Evolutionary conservation across 2,113 vertebrate species (phyloP).

Genomic region (Benitochromis conjunctus): DNA sequence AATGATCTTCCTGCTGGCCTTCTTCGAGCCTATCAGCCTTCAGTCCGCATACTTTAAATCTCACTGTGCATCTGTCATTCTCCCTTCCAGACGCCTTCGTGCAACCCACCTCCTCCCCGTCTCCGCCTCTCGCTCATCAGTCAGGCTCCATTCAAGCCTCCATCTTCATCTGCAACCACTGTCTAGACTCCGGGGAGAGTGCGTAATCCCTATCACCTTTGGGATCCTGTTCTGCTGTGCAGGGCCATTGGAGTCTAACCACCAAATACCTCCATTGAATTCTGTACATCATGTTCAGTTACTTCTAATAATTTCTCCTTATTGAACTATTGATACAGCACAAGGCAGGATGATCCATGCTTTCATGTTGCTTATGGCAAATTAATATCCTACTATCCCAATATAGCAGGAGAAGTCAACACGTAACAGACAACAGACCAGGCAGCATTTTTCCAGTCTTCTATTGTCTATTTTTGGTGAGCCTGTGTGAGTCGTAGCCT

Average conservation of each 20-base stretch:
- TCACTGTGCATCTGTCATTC: background rate
- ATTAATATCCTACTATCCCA: background rate
- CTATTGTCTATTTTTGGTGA: background rate
- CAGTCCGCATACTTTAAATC: too few relatives aligned
- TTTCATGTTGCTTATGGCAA: background rate
- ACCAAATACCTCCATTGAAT: background rate
- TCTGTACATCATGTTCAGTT: background rate
- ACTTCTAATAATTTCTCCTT: background rate
- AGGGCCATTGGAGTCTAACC: background rate
- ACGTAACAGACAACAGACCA: background rate
- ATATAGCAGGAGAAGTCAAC: background rate
- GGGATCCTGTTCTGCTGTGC: background rate
- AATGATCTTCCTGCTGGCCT: background rate
- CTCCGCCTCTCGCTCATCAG: background rate
- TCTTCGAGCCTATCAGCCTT: too few relatives aligned
- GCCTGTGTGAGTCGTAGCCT: background rate
- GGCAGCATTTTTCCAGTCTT: background rate
- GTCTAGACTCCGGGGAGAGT: background rate
- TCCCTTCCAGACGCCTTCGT: background rate
- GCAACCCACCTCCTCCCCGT: rapidly evolving
- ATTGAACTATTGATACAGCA: background rate
- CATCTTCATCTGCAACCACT: background rate
- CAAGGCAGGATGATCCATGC: background rate
- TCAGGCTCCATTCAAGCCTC: background rate
- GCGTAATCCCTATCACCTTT: too few relatives aligned